These are phyloP conservation scores for Podargus strigoides DNA, from an alignment of 2,797 vertebrate genomes.

Conservation along the genomic window DNA sequence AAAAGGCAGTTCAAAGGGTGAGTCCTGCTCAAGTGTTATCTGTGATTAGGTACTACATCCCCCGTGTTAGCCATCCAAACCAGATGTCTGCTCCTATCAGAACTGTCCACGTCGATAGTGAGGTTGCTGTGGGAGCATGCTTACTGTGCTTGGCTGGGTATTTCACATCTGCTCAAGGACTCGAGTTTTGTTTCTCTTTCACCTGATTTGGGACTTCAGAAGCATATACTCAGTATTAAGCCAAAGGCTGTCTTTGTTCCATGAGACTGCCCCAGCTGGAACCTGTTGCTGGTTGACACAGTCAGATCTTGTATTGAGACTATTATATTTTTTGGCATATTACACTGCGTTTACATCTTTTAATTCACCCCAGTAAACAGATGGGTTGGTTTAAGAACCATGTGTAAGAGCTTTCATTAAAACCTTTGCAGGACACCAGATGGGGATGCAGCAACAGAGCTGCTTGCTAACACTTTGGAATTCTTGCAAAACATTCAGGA, in stretches of 20 bases:
- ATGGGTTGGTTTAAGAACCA: constrained; percentile 61
- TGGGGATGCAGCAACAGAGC: constrained; percentile 24
- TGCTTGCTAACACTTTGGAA: constrained; percentile 59
- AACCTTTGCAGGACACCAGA: constrained; percentile 56
- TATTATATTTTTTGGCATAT: constrained; percentile 71
- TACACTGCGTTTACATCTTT: constrained; percentile 72
- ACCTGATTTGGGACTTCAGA: constrained; percentile 55
- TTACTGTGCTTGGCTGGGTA: not conserved
- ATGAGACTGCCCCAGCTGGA: constrained; percentile 70
- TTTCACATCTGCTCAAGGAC: constrained; percentile 60
- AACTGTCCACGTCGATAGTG: not conserved
- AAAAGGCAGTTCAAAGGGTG: not conserved
- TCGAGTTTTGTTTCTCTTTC: constrained; percentile 61
- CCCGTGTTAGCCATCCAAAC: not conserved
- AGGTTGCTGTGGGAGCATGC: constrained; percentile 12
- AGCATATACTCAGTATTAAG: constrained; percentile 41
- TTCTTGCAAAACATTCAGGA: not conserved
- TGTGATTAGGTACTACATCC: not conserved
- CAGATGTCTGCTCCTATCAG: not conserved
- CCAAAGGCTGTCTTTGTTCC: constrained; percentile 70
- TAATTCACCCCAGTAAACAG: constrained; percentile 65
- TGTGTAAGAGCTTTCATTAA: constrained; percentile 52
- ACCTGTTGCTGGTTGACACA: constrained; percentile 67
- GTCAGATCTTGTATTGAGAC: constrained; percentile 65
- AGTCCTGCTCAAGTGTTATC: not conserved